Percentiles rank a stretch among this genome's conserved stretches.
These are phyloP conservation scores for Ophion ventricosus DNA, from an alignment of 2,888 invertebrate species.

Conservation along the genomic window DNA sequence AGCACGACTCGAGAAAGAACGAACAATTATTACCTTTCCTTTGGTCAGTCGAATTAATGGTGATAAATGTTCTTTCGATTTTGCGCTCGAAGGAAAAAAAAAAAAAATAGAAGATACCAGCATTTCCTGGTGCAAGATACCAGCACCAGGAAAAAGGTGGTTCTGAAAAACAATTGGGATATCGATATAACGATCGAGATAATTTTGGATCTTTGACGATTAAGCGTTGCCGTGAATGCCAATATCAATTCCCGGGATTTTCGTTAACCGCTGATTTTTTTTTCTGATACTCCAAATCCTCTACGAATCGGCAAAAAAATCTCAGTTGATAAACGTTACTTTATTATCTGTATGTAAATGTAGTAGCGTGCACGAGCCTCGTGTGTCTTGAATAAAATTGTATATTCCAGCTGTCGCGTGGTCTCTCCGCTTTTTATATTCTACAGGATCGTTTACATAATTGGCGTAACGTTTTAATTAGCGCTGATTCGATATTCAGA, in stretches of 20 bases:
- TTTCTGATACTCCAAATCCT: background rate
- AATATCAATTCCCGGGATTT: background rate
- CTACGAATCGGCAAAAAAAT: background rate
- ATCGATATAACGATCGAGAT: background rate
- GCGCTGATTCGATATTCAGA: slow-evolving; percentile 32
- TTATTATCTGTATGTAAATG: background rate
- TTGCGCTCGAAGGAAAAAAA: too few species aligned
- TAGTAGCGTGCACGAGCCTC: slow-evolving; percentile 3
- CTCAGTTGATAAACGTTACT: background rate
- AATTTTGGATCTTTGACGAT: background rate
- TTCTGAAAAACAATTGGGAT: background rate
- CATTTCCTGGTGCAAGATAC: too few species aligned
- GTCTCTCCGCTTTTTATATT: slow-evolving; percentile 53
- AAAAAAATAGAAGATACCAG: too few species aligned
- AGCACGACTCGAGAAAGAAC: too few species aligned
- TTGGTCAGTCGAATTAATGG: too few species aligned
- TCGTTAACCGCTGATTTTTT: background rate
- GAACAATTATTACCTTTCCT: too few species aligned
- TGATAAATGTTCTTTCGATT: too few species aligned
- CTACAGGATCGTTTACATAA: slow-evolving; percentile 65
- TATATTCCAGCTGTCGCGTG: slow-evolving; percentile 33
- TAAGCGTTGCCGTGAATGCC: background rate
- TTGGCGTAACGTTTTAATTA: slow-evolving; percentile 69
- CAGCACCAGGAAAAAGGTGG: too few species aligned
- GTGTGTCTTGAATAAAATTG: slow-evolving; percentile 56